Evolutionary conservation across 2,797 vertebrate genomes (phyloP), one percentile per base, ranked within the genome.

Genomic region (Crypturellus tataupa): DNA sequence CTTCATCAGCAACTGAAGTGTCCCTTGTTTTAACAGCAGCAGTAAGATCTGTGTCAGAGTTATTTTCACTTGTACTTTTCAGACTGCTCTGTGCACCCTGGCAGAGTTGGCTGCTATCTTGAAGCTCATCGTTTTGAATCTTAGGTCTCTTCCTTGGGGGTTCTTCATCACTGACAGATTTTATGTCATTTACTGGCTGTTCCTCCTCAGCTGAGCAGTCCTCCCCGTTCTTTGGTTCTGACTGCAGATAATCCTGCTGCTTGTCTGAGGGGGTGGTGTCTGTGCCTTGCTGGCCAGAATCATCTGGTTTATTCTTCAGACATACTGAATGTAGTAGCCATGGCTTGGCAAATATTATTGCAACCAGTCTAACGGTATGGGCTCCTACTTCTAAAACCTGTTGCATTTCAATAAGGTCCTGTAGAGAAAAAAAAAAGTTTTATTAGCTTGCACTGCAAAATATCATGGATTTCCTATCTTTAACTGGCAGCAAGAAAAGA

Each of bases 381-480:
- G 98, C 98, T 4, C 99, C 99, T 0, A 99, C 99, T 93, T 98
- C 97, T 62, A 99, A 63, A 84, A 99, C 96, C 96, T 98, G 98
- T 84, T 98, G 97, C 87, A 97, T 96, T 16, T 98, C 97, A 42
- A 98, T 40, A 33, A 99, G 98, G 64, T 99, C 99, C 99, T 99
- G 77, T 23, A 75, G 59, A 35, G 62, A 37, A 17, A 65, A 20
- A 33, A 69, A 6, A 9, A 33, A 47, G 37, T 64, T 35, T 77
- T 10, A 33, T 55, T 35, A 90, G 20, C 56, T 87, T 69, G 42
- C 58, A 47, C 14, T 25, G 63, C 53, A 79, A 81, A 88, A 58
- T 33, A 25, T 8, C 19, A 49, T 5, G 37, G 33, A 71, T 68
- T 21, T 63, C 29, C 14, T 16, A 47, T 13, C 40, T 55, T 81